Percentiles rank a stretch among this genome's conserved stretches.
Evolutionary conservation across 1,140 invertebrate genomes (phyloP).

Genomic region (Phthorimaea operculella): DNA sequence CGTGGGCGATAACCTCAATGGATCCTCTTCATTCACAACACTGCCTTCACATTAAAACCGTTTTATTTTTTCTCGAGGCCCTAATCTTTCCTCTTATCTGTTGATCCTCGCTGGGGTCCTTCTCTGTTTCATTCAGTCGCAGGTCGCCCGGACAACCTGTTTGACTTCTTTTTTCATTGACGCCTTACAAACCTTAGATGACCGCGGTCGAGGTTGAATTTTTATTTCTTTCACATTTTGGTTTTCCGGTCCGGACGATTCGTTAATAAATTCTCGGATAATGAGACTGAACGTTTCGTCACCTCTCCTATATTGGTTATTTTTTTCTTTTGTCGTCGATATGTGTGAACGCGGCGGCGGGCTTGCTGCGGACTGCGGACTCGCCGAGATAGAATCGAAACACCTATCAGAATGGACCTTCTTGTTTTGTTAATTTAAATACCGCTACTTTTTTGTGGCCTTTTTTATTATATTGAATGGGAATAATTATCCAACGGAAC

Average conservation of each 20-base stretch:
- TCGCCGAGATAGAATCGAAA: constrained; percentile 52
- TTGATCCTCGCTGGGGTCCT: constrained; percentile 54
- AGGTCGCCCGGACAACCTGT: constrained; percentile 51
- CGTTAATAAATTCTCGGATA: constrained; percentile 68
- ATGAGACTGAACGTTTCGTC: constrained; percentile 67
- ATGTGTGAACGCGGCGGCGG: constrained; percentile 58
- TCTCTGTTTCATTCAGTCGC: constrained; percentile 62
- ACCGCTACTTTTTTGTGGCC: constrained; percentile 48
- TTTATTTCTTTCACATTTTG: constrained; percentile 67
- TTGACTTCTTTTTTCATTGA: constrained; percentile 64
- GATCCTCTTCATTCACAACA: constrained; percentile 64
- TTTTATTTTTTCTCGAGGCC: constrained; percentile 57
- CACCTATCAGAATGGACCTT: constrained; percentile 41
- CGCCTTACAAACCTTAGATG: constrained; percentile 60
- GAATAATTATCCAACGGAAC: background rate
- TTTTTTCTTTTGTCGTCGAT: constrained; percentile 55
- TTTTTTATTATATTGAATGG: background rate
- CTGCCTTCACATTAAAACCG: constrained; percentile 60
- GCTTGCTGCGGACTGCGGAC: constrained; percentile 34
- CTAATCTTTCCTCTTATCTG: constrained; percentile 64
- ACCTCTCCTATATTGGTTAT: constrained; percentile 63
- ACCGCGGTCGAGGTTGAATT: constrained; percentile 64
- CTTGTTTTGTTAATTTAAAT: constrained; percentile 63
- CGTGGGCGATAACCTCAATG: constrained; percentile 60
- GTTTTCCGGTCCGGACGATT: constrained; percentile 65